These are phyloP conservation scores for Diploscapter pachys DNA, from an alignment of 1,140 invertebrate genomes.

Conservation along the genomic window DNA sequence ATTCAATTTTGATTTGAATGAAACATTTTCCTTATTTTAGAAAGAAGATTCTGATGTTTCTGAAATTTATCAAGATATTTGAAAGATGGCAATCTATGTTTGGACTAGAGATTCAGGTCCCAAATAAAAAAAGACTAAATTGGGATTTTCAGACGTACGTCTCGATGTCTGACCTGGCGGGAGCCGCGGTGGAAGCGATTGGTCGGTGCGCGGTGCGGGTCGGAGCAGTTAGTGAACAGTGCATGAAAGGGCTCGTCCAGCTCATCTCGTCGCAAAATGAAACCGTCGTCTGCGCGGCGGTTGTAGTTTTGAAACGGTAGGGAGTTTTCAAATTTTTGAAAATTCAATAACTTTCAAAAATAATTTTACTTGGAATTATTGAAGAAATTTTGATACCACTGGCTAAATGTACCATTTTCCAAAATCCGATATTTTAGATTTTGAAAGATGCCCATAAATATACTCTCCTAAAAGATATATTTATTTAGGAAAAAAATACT, in stretches of 20 bases:
- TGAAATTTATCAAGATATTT: no score
- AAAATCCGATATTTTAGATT: neutral
- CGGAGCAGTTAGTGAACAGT: slow-evolving; percentile 86
- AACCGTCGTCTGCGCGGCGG: slow-evolving; percentile 50
- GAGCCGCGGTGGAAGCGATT: slow-evolving; percentile 94
- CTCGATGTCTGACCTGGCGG: slow-evolving; percentile 87
- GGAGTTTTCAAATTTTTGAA: neutral
- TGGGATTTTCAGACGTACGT: slow-evolving; percentile 80
- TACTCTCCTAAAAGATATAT: no score
- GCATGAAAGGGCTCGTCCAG: slow-evolving; percentile 85
- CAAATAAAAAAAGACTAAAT: neutral
- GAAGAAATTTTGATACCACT: neutral
- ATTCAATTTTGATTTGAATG: neutral
- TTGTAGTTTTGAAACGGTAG: slow-evolving; percentile 51
- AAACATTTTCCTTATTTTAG: neutral
- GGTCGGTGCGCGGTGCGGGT: slow-evolving; percentile 76
- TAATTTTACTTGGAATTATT: no score
- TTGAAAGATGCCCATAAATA: no score
- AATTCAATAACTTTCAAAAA: slow-evolving; percentile 9
- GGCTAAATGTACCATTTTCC: neutral
- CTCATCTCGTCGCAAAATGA: slow-evolving; percentile 66
- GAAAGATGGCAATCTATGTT: no score
- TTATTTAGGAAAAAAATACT: no score
- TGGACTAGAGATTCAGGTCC: no score
- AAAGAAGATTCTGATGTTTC: no score